Evolutionary conservation across 2,797 vertebrate species (phyloP), one percentile per base, ranked within the genome.

Genomic region (Aselliscus stoliczkanus): DNA sequence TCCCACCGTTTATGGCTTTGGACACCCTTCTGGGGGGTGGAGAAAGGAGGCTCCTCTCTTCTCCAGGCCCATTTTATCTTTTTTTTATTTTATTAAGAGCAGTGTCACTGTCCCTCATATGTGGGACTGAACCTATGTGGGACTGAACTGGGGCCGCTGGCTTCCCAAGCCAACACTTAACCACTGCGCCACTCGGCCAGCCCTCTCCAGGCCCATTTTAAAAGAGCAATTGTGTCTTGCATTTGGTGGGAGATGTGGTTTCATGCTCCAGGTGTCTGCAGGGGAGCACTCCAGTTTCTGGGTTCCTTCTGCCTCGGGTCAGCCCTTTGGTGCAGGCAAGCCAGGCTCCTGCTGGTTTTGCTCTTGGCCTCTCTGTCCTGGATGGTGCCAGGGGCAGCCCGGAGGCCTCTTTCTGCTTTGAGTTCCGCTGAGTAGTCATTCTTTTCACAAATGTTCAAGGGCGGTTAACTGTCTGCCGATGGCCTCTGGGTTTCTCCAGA

Each of bases 381-480:
- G 90, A 44, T 52, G 95, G 90, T 92, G 96, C 92, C 54, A 13
- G 69, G 1, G 0, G 95, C 94, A 93, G 89, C 96, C 90, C 17
- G 4, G 50, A 21, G 52, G 47, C 14, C 47, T 50, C 47, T 50
- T 97, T 80, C 95, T 93, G 94, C 93, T 77, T 15, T 79, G 75
- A 34, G 94, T 98, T 96, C 97, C 47, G 25, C 95, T 91, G 25
- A 88, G 60, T 97, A 87, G 56, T 97, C 93, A 97, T 97, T 97
- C 97, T 89, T 98, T 96, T 96, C 77, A 82, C 97, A 96, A 98
- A 98, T 81, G 96, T 94, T 94, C 90, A 80, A 88, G 93, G 60
- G 76, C 84, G 73, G 50, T 89, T 92, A 91, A 95, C 95, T 92
- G 96, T 76, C 90, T 92, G 67, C 90, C 97, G 90, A 95, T 94